Evolutionary conservation across 2,797 vertebrate species (phyloP).

Genomic region (Darevskia mixta): DNA sequence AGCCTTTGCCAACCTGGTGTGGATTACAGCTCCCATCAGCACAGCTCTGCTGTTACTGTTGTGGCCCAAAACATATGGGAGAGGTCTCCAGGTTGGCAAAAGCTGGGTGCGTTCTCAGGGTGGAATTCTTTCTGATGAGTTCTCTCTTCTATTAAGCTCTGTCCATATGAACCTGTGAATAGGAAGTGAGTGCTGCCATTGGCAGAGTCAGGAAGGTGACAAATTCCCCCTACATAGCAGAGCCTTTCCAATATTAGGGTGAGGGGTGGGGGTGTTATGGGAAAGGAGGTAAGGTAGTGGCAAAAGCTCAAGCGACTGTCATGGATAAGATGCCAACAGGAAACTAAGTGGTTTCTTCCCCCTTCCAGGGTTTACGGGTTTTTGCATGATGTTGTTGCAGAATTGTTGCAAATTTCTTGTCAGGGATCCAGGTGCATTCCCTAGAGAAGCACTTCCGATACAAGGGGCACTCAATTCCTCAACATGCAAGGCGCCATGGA

Average conservation of each 20-base stretch:
- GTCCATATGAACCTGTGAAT: background rate
- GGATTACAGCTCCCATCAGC: too few species aligned
- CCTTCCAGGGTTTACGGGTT: background rate
- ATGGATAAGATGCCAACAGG: background rate
- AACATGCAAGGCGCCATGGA: background rate
- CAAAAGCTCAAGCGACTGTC: background rate
- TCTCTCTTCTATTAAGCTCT: background rate
- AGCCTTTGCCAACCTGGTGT: too few species aligned
- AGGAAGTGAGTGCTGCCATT: background rate
- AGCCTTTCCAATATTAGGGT: too few species aligned
- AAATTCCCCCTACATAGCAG: background rate
- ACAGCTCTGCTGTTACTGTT: too few species aligned
- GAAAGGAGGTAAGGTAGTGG: background rate
- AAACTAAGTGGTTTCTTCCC: background rate
- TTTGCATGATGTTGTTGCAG: background rate
- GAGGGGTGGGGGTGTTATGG: background rate
- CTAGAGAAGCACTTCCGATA: background rate
- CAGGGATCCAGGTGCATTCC: background rate
- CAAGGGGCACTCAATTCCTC: background rate
- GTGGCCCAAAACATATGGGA: too few species aligned
- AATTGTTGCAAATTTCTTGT: background rate
- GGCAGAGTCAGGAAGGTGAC: background rate
- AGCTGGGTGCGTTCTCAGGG: background rate
- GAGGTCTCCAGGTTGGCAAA: too few species aligned
- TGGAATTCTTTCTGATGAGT: background rate